Percentiles rank a stretch among this genome's conserved stretches.
Conservation (phyloP, 2,888 invertebrate genomes). For the Ligdia adustata region DNA sequence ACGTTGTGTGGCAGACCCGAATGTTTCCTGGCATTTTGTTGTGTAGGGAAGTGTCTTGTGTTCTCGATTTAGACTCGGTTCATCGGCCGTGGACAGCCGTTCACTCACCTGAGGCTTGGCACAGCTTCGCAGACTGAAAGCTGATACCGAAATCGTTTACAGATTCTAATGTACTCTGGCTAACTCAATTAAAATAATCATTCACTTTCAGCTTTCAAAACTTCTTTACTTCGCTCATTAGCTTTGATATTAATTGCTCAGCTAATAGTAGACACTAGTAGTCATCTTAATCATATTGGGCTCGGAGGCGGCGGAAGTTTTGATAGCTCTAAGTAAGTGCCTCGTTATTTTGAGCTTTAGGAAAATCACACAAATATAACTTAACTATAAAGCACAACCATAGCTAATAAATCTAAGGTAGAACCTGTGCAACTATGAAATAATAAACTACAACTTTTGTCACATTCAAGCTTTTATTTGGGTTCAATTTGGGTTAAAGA, state of each 20-base stretch:
- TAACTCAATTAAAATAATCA: background rate
- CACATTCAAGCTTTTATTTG: conserved; percentile 48
- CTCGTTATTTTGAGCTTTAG: background rate
- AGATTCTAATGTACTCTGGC: conserved; percentile 17
- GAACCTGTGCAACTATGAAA: conserved; percentile 23
- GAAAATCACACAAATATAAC: conserved; percentile 18
- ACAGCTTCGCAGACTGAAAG: conserved; percentile 58
- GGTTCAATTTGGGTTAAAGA: conserved; percentile 35
- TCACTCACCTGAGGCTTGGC: conserved; percentile 78
- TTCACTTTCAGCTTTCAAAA: background rate
- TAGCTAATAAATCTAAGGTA: background rate
- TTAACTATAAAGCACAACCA: conserved; percentile 20
- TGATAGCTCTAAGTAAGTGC: background rate
- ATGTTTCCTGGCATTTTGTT: conserved; percentile 13
- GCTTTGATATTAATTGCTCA: too few relatives aligned
- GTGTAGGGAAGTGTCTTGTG: conserved; percentile 56
- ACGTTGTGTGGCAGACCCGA: conserved; percentile 10
- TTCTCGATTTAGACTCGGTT: conserved; percentile 70
- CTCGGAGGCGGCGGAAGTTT: background rate
- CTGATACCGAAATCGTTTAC: conserved; percentile 50
- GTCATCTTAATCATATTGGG: too few relatives aligned
- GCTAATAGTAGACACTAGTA: too few relatives aligned
- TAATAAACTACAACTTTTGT: conserved; percentile 42
- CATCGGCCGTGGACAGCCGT: conserved; percentile 62
- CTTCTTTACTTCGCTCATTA: too few relatives aligned